Evolutionary conservation across 2,888 invertebrate genomes (phyloP).

Genomic region (Hymenopus coronatus): DNA sequence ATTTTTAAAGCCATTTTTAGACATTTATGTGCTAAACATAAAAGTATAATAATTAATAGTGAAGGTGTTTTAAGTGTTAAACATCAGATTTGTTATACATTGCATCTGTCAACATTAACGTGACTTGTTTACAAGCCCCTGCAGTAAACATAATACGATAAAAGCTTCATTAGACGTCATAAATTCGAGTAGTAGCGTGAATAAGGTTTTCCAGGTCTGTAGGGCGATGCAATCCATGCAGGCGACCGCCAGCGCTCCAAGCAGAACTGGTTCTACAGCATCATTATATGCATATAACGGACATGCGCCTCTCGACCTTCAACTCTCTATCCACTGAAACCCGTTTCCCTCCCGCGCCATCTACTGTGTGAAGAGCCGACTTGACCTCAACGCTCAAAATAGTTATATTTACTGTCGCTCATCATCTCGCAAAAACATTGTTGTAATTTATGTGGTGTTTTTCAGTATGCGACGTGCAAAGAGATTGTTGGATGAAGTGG

Average conservation of each 20-base stretch:
- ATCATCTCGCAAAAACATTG: background rate
- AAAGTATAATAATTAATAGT: no score
- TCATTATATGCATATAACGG: background rate
- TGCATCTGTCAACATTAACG: no score
- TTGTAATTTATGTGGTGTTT: background rate
- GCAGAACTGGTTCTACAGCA: background rate
- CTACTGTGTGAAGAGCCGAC: background rate
- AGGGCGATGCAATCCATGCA: background rate
- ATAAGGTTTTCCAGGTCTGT: background rate
- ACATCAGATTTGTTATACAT: no score
- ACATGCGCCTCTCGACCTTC: background rate
- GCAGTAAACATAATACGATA: background rate
- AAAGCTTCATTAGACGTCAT: background rate
- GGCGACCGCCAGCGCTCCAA: background rate
- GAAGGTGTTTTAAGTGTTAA: no score
- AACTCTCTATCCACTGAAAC: background rate
- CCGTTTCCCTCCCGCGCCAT: background rate
- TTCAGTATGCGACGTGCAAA: background rate
- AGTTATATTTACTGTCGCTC: background rate
- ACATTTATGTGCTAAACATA: no score
- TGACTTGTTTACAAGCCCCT: no score
- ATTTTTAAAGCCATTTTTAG: no score
- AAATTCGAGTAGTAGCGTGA: background rate
- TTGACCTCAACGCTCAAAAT: background rate
- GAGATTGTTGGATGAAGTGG: background rate